Base-by-base conservation (phyloP, 2,113 vertebrate species). In the Tinamus guttatus region DNA sequence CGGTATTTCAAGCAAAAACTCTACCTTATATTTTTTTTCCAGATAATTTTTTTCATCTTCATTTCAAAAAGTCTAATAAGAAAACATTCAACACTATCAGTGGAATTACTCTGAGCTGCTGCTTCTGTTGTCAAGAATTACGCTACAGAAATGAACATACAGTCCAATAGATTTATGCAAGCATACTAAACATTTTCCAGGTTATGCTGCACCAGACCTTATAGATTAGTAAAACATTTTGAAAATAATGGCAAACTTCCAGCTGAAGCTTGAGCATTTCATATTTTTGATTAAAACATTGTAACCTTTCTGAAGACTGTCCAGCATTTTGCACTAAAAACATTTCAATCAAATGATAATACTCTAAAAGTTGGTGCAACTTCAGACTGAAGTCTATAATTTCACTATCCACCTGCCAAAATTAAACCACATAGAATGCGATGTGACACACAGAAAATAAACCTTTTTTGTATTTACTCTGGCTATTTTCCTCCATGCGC, bases 31-130 rank as follows among this genome's bases (percentile, higher is more conserved):
- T 49, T 77, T 93, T 92, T 92, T 93, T 91, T 94, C 85, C 94
- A 97, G 94, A 97, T 94, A 97, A 97, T 95, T 94, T 89, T 93
- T 93, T 97, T 94, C 95, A 97, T 97, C 95, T 96, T 98, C 96
- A 96, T 96, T 97, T 97, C 97, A 28, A 96, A 98, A 95, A 93
- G 92, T 96, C 87, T 97, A 97, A 94, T 83, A 97, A 97, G 81
- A 98, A 97, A 97, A 97, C 95, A 96, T 93, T 96, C 85, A 95
- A 95, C 91, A 97, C 43, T 52, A 85, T 91, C 78, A 94, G 60
- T 82, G 69, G 75, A 95, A 95, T 93, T 93, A 96, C 85, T 63
- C 60, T 59, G 51, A 93, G 85, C 81, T 89, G 96, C 96, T 82
- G 85, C 87, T 97, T 95, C 92, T 85, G 54, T 87, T 95, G 87